Evolutionary conservation across 2,113 vertebrate genomes (phyloP), one percentile per base, ranked within the genome.

Genomic region (Ivindomyrus marchei): DNA sequence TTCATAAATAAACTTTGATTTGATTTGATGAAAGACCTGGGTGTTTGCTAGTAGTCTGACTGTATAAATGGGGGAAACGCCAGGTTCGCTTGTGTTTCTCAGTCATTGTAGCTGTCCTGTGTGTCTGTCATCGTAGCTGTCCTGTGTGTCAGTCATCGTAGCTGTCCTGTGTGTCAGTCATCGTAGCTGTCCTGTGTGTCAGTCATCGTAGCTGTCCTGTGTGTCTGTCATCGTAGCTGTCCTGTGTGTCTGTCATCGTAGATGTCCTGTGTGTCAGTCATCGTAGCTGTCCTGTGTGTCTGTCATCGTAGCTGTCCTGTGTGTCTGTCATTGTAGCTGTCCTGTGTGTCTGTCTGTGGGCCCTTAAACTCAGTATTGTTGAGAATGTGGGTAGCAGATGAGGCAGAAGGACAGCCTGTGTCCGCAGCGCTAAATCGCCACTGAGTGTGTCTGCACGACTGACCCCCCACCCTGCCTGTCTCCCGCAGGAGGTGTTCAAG

Each of bases 401-500:
- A 66, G 58, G 58, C n/a, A 66, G 58, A 66, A 66, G 0, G 58
- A n/a, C 58, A 66, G 58, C n/a, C 24, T 66, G 58, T 53, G 17
- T 52, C 50, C 3, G 3, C 70, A 74, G 31, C 4, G 13, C 31
- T 17, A 4, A 5, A 58, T 21, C 17, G 4, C 0, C 52, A 53
- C 17, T 21, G 52, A 53, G 52, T 70, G 24, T 1, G 0, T 10
- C 8, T 70, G 70, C 27, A 77, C 13, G 3, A 17, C 70, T 77
- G 13, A 39, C 70, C 31, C 31, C 31, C 11, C 11, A 1, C 31
- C 36, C 21, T 19, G 24, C 36, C 31, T 46, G 27, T 1, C 13
- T 45, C 66, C 84, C 91, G 80, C 92, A 99, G 98, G 98, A 99
- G 93, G 98, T 99, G 91, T 99, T 99, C 94, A 99, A 99, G 93